A percentile compares a stretch with the other conserved stretches of the same genome.
These are phyloP conservation scores for Gymnogyps californianus DNA, from an alignment of 2,113 vertebrate genomes.

Conservation along the genomic window DNA sequence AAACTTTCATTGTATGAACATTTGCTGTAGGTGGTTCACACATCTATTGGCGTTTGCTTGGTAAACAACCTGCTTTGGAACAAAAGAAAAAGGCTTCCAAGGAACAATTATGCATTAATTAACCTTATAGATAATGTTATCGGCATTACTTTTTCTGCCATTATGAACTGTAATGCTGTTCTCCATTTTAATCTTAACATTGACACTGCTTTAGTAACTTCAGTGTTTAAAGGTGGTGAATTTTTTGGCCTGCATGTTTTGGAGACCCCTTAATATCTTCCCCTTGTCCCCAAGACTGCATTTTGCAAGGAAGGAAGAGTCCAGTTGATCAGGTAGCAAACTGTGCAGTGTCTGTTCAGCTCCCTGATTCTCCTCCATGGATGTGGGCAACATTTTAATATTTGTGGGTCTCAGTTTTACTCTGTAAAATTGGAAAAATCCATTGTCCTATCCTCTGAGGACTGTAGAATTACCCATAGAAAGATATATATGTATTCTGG, in stretches of 20 bases:
- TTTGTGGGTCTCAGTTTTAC: not conserved
- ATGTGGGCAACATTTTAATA: not conserved
- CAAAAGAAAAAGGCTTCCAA: conserved; percentile 13
- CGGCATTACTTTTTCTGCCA: not conserved
- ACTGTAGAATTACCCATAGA: not conserved
- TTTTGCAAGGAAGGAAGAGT: not conserved
- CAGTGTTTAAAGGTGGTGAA: not conserved
- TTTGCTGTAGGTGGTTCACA: conserved; percentile 69
- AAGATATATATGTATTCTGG: not conserved
- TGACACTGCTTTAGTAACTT: not conserved
- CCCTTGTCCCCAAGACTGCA: not conserved
- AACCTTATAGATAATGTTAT: conserved; percentile 42
- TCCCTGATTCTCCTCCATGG: not conserved
- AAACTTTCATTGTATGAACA: conserved; percentile 60
- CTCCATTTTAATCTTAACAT: not conserved
- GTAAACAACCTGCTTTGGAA: conserved; percentile 61
- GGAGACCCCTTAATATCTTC: not conserved
- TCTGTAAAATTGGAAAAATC: not conserved
- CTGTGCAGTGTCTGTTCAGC: not conserved
- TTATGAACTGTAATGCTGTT: not conserved
- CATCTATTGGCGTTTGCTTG: conserved; percentile 28
- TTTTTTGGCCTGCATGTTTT: not conserved
- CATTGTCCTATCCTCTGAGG: not conserved
- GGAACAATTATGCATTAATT: conserved; percentile 11
- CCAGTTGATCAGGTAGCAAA: not conserved